These are phyloP conservation scores for Thyatira batis DNA, from an alignment of 2,888 invertebrate species.

Conservation along the genomic window DNA sequence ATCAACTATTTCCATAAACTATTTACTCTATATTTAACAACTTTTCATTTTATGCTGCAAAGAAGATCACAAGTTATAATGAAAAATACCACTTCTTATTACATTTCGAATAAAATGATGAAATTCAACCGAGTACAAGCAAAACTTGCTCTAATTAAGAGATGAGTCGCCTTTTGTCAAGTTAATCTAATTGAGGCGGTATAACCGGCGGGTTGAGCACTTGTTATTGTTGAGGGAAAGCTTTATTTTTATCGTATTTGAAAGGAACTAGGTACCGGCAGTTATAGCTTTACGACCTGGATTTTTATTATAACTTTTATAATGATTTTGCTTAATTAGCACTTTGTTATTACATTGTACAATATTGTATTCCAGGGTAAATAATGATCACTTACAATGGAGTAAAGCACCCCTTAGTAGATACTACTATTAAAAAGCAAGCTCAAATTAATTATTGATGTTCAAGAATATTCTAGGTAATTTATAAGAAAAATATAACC, in stretches of 20 bases:
- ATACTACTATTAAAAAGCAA: too few relatives aligned
- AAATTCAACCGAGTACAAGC: conserved; percentile 6
- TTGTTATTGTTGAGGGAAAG: conserved; percentile 43
- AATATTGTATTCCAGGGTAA: too few relatives aligned
- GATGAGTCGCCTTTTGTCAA: conserved; percentile 55
- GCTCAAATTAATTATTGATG: too few relatives aligned
- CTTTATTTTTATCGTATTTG: conserved; percentile 38
- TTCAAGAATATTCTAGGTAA: too few relatives aligned
- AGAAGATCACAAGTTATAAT: background rate
- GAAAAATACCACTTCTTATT: background rate
- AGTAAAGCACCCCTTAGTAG: too few relatives aligned
- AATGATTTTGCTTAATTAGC: too few relatives aligned
- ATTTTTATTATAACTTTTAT: background rate
- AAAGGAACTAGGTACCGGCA: conserved; percentile 18
- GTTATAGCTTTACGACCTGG: background rate
- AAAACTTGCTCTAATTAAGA: conserved; percentile 34
- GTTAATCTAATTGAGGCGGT: conserved; percentile 58
- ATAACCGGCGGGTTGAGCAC: conserved; percentile 29
- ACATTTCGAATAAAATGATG: background rate
- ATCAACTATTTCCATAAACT: too few relatives aligned
- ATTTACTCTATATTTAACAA: too few relatives aligned
- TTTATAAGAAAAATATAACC: background rate
- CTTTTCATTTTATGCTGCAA: too few relatives aligned
- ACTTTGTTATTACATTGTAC: too few relatives aligned
- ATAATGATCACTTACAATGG: too few relatives aligned